These are phyloP conservation scores for Apus apus DNA, from an alignment of 2,113 vertebrate genomes.

Conservation along the genomic window DNA sequence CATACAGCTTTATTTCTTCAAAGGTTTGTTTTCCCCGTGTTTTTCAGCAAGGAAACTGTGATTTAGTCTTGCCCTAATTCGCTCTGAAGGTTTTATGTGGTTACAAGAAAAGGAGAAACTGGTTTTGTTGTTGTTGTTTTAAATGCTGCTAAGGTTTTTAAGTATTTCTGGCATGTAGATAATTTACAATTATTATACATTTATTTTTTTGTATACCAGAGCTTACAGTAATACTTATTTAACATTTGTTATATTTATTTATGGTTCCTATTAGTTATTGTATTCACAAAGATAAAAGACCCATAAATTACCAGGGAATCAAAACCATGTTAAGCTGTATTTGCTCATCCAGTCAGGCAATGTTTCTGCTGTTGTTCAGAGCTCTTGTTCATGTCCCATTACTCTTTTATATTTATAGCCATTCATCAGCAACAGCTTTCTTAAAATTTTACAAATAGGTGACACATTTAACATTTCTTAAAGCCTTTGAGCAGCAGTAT, in stretches of 20 bases:
- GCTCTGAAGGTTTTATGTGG: not conserved
- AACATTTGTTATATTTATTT: conserved; percentile 9
- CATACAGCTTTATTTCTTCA: not conserved
- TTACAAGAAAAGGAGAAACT: not conserved
- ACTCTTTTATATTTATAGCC: not conserved
- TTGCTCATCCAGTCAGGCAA: not conserved
- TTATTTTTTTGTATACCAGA: not conserved
- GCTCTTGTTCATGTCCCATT: not conserved
- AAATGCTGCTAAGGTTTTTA: not conserved
- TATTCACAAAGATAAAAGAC: not conserved
- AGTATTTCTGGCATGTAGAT: not conserved
- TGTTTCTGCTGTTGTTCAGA: conserved; percentile 8
- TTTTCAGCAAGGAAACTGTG: not conserved
- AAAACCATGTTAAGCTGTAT: not conserved
- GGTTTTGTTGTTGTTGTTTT: not conserved
- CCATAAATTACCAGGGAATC: conserved; percentile 22
- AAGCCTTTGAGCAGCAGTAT: not conserved
- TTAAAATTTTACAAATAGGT: not conserved
- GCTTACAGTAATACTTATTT: not conserved
- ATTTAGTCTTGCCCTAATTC: not conserved
- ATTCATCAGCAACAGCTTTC: not conserved
- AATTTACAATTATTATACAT: not conserved
- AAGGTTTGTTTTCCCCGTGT: not conserved
- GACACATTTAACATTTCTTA: not conserved
- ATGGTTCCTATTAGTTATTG: conserved; percentile 2